Base-by-base conservation (phyloP, 2,797 vertebrate species). In the Pangasius djambal region DNA sequence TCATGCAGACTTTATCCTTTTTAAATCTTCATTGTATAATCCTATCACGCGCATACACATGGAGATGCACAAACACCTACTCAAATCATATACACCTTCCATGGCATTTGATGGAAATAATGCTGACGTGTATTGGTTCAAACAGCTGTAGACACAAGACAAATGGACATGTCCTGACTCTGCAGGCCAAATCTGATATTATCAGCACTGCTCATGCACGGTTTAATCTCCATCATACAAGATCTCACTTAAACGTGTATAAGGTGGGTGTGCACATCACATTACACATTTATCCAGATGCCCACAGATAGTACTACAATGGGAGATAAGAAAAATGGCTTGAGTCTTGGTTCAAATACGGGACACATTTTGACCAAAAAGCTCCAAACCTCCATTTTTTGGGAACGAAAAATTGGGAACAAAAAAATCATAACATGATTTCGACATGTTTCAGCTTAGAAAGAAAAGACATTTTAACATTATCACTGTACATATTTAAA, bases 161-260 rank as follows among this genome's bases (percentile, higher is more conserved):
- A 52, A 78, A 78, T 55, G 28, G 48, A 61, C 20, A 61, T 25
- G 40, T 65, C 37, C 63, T 67, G 2, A 34, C 28, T 44, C 63
- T 31, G 63, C 18, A 69, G 44, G 15, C 40, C 8, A 0, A 50
- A 67, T 2, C 83, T 67, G 83, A 84, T 84, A 52, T 67, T 67
- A 67, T 84, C 83, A 52, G 83, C 83, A 31, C 28, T 12, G 83
- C n/a, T 84, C 16, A 84, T 84, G 83, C 61, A 84, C 9, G 9
- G 44, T 85, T 84, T 50, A 50, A 52, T 69, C 5, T 85, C 61
- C 25, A 50, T 31, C 61, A 67, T 31, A 52, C n/a, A 67, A 69
- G 61, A 65, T 85, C n/a, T 70, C 44, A 83, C 13, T 44, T 50
- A 34, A 85, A 34, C 20, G 5, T 85, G 61, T 50, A 31, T 12